phyloP scores from a whole-genome alignment of 2,888 invertebrate species.

The Steinernema scapterisci region DNA sequence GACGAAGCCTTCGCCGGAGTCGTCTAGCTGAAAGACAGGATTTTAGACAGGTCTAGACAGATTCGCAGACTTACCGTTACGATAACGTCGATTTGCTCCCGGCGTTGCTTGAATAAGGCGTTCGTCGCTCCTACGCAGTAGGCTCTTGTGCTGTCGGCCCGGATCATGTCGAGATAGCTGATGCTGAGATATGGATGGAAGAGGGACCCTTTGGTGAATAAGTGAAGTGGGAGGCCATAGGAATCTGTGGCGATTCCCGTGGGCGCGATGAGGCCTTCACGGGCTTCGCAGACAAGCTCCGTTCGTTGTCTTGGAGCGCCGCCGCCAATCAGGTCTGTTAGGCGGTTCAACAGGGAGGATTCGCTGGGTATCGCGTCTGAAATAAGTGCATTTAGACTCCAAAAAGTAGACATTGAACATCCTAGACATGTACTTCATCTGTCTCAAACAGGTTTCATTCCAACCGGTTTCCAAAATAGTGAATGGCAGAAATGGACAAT shows the following conservation, averaged over 20 bases:
- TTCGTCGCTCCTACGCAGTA: constrained; percentile 94
- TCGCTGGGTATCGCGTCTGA: neutral
- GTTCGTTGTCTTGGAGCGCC: neutral
- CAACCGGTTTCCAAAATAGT: too few relatives aligned
- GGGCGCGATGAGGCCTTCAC: constrained; percentile 19
- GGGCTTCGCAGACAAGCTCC: constrained; percentile 15
- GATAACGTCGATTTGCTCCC: constrained; percentile 86
- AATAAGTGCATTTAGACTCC: neutral
- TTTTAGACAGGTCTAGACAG: neutral
- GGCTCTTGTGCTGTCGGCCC: constrained; percentile 80
- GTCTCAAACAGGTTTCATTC: too few relatives aligned
- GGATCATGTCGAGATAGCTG: constrained; percentile 88
- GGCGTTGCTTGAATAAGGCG: constrained; percentile 93
- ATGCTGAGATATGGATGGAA: constrained; percentile 94
- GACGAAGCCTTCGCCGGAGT: constrained; percentile 82
- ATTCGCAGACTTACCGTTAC: constrained; percentile 76
- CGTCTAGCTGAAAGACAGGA: constrained; percentile 48
- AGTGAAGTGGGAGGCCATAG: constrained; percentile 84
- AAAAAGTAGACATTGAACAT: too few relatives aligned
- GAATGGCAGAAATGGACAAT: too few relatives aligned
- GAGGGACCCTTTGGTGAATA: constrained; percentile 87
- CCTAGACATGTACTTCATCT: too few relatives aligned
- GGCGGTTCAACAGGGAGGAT: neutral
- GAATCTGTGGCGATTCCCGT: constrained; percentile 68
- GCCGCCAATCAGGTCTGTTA: neutral